Evolutionary conservation across 64 coral and sea anemone genomes (phyloP).

Genomic region (Exaiptasia diaphana): DNA sequence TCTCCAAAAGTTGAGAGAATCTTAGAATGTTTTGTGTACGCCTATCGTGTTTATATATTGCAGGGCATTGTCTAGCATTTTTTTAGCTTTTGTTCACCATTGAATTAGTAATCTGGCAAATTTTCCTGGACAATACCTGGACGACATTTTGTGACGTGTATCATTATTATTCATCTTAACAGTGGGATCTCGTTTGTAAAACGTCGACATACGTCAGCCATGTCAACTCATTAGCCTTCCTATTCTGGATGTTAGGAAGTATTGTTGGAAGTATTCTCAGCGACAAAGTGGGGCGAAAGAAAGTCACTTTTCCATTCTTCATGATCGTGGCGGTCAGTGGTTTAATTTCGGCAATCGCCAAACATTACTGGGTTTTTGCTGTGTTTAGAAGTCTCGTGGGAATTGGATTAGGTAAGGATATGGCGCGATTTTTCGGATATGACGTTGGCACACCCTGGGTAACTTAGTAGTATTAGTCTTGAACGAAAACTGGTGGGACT

Average conservation of each 20-base stretch:
- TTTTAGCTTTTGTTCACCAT: too few species aligned
- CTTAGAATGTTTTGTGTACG: too few species aligned
- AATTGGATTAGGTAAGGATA: constrained; percentile 33
- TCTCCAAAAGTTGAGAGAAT: too few species aligned
- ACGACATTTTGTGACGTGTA: neutral
- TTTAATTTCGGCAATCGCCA: constrained; percentile 41
- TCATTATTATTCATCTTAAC: neutral
- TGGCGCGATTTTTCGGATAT: neutral
- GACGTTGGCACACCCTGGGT: neutral
- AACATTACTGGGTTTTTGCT: constrained; percentile 58
- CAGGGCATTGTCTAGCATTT: too few species aligned
- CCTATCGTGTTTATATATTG: too few species aligned
- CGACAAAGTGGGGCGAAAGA: constrained; percentile 69
- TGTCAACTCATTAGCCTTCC: constrained; percentile 28
- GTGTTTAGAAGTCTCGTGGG: constrained; percentile 55
- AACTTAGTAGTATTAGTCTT: too few species aligned
- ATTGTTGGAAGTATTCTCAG: constrained; percentile 42
- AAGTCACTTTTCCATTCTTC: constrained; percentile 41
- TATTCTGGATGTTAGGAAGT: constrained; percentile 39
- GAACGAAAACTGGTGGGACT: too few species aligned
- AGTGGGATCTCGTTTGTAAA: constrained; percentile 66
- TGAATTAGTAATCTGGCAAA: too few species aligned
- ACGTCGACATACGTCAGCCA: constrained; percentile 47
- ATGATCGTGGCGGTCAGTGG: constrained; percentile 37
- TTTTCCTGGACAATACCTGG: too few species aligned